These are phyloP conservation scores for Centropyge bicolor DNA, from an alignment of 2,797 vertebrate genomes.

Conservation along the genomic window DNA sequence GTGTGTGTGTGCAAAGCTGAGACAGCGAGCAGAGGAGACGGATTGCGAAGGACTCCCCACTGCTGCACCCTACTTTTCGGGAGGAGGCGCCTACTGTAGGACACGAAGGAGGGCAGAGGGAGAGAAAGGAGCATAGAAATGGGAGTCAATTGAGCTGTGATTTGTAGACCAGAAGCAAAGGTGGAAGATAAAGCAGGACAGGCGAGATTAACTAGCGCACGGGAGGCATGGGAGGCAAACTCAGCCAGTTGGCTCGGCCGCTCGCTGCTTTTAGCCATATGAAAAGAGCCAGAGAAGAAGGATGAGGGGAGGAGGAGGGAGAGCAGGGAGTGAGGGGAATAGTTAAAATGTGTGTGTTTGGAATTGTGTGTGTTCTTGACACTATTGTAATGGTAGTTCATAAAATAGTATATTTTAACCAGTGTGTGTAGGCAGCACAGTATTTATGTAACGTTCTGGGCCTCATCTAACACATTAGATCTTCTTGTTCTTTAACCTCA, in stretches of 20 bases:
- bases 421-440: not conserved
- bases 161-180: slow-evolving; percentile 76
- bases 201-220: slow-evolving; percentile 68
- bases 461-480: not conserved
- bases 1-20: not conserved
- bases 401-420: slow-evolving; percentile 22
- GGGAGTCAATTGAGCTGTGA: slow-evolving; percentile 70
- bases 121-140: slow-evolving; percentile 35
- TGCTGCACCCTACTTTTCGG: slow-evolving; percentile 56
- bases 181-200: slow-evolving; percentile 71
- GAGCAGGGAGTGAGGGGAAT: slow-evolving; percentile 44
- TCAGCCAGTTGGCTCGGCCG: slow-evolving; percentile 53
- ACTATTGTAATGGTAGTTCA: slow-evolving; percentile 13
- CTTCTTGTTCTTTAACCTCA: slow-evolving; percentile 26
- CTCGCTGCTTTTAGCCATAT: slow-evolving; percentile 61
- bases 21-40: slow-evolving; percentile 29
- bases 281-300: slow-evolving; percentile 45
- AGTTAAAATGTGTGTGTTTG: slow-evolving; percentile 24
- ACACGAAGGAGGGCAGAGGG: slow-evolving; percentile 38
- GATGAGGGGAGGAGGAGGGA: slow-evolving; percentile 26
- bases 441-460: not conserved
- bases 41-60: slow-evolving; percentile 55
- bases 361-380: slow-evolving; percentile 12
- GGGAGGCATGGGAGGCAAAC: slow-evolving; percentile 54
- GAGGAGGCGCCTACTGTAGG: slow-evolving; percentile 33